Percentiles rank a stretch among this genome's conserved stretches.
Conservation (phyloP, 1,140 invertebrate genomes). For the Megalopta genalis region DNA sequence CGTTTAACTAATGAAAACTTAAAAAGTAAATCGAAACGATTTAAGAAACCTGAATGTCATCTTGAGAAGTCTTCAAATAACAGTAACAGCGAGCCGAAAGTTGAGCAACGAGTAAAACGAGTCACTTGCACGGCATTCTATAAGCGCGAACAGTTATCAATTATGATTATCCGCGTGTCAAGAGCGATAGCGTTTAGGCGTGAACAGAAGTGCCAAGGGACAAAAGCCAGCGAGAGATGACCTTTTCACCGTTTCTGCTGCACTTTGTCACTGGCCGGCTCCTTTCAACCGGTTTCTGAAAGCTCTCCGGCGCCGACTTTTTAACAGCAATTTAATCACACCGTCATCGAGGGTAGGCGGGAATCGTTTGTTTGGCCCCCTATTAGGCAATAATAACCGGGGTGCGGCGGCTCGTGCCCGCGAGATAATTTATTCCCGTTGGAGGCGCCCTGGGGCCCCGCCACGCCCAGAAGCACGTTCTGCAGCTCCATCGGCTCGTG, state of each 20-base stretch:
- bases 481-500: slow-evolving; percentile 56
- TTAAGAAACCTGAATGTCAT: no score
- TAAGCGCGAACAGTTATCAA: no score
- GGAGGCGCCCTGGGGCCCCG: slow-evolving; percentile 74
- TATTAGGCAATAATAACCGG: slow-evolving; percentile 78
- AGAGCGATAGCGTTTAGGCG: no score
- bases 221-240: no score
- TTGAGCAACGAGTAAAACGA: no score
- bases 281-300: slow-evolving; percentile 26
- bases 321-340: slow-evolving; percentile 69
- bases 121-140: no score
- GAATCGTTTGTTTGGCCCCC: slow-evolving; percentile 75
- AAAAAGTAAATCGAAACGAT: no score
- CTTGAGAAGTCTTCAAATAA: no score
- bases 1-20: no score
- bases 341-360: slow-evolving; percentile 72
- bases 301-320: slow-evolving; percentile 34
- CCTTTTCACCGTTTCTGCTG: background rate
- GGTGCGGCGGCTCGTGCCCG: slow-evolving; percentile 61
- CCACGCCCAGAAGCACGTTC: slow-evolving; percentile 74
- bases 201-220: no score
- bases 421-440: slow-evolving; percentile 76
- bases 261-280: background rate
- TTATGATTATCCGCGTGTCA: no score
- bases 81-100: no score